Evolutionary conservation across 1,140 invertebrate genomes (phyloP).

Genomic region (Scaptomyza pallida): DNA sequence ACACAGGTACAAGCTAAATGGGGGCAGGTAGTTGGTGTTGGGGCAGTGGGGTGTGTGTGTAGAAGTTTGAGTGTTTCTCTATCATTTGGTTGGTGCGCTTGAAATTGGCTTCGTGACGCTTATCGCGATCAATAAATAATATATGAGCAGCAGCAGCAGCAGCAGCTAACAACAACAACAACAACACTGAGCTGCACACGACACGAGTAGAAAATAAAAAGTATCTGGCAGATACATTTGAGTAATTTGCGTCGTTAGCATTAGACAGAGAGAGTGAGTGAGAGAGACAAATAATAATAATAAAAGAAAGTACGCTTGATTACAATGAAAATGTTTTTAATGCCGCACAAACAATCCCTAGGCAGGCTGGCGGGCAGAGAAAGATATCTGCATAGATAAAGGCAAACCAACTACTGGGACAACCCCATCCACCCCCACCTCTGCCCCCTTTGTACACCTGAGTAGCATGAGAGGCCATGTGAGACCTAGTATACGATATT

Average conservation of each 20-base stretch:
- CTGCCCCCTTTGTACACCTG: neutral
- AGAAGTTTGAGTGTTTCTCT: conserved; percentile 35
- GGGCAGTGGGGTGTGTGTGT: neutral
- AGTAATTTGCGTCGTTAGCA: conserved; percentile 82
- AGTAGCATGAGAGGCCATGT: conserved; percentile 17
- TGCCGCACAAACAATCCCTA: conserved; percentile 37
- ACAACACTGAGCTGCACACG: conserved; percentile 48
- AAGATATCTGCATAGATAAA: conserved; percentile 83
- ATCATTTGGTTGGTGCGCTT: conserved; percentile 72
- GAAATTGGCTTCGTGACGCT: conserved; percentile 82
- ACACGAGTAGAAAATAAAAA: conserved; percentile 65
- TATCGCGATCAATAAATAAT: conserved; percentile 83
- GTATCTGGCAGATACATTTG: conserved; percentile 81
- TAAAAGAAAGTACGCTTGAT: conserved; percentile 83
- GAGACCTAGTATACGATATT: conserved; percentile 10
- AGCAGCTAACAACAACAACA: conserved; percentile 19
- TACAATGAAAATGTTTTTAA: conserved; percentile 83
- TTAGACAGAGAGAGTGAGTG: too few relatives aligned
- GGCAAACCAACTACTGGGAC: conserved; percentile 33
- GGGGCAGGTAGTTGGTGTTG: neutral
- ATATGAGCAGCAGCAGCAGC: conserved; percentile 55
- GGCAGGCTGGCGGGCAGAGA: conserved; percentile 52
- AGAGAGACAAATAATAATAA: conserved; percentile 80
- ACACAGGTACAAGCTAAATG: neutral
- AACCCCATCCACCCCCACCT: too few relatives aligned